These are phyloP conservation scores for Rafetus swinhoei DNA, from an alignment of 2,113 vertebrate species.

Conservation along the genomic window DNA sequence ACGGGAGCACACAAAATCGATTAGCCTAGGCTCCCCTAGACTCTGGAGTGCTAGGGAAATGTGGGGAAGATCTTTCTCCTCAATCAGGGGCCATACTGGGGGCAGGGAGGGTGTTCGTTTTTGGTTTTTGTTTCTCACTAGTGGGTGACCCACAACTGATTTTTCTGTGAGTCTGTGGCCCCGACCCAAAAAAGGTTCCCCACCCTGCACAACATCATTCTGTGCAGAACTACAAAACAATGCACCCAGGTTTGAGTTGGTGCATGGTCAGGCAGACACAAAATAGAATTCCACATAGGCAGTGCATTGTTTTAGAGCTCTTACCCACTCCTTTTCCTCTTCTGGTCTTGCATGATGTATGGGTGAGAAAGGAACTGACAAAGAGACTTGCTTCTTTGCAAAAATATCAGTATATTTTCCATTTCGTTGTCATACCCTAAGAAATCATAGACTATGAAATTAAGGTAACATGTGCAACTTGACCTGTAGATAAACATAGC, in stretches of 20 bases:
- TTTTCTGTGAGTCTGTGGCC: too few relatives aligned
- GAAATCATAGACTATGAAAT: neutral
- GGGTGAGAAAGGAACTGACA: neutral
- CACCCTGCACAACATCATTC: neutral
- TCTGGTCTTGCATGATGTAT: neutral
- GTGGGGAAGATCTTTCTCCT: too few relatives aligned
- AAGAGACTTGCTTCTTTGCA: neutral
- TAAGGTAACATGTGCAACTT: neutral
- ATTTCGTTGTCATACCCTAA: neutral
- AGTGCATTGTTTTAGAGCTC: neutral
- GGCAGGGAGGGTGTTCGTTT: too few relatives aligned
- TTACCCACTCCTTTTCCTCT: neutral
- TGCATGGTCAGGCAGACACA: neutral
- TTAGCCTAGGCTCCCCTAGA: too few relatives aligned
- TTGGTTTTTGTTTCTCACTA: too few relatives aligned
- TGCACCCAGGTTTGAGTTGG: neutral
- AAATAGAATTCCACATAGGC: neutral
- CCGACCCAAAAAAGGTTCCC: too few relatives aligned
- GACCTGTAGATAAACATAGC: neutral
- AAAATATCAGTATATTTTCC: neutral
- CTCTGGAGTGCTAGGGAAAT: too few relatives aligned
- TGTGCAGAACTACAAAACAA: fast-evolving
- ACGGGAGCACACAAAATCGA: too few relatives aligned
- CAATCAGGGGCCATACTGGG: too few relatives aligned
- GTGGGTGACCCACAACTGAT: too few relatives aligned